Base-by-base conservation (phyloP, 2,888 invertebrate genomes). In the Pterostichus madidus region DNA sequence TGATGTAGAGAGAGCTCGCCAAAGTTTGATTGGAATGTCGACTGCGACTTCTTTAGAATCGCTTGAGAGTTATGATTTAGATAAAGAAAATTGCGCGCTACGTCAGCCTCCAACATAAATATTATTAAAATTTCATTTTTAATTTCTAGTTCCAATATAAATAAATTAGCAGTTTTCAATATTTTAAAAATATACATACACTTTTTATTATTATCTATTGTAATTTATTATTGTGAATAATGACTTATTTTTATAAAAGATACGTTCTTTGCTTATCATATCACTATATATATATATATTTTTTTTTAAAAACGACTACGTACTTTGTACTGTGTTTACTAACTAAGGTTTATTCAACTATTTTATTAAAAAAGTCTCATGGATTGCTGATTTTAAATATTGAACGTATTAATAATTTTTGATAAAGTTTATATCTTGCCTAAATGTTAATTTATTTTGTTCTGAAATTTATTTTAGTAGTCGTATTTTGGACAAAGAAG, bases 1-100 rank as follows among this genome's bases (percentile, higher is more conserved):
- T 84, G 90, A 90, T 82, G 86, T 89, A 56, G 90, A 90, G 79
- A 89, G 88, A 81, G 88, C 88, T 2, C 87, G 89, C 44, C 87
- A 87, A 49, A 85, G 87, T 64, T 86, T 90, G 59, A 88, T 87
- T 4, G 87, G 88, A 4, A 85, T 90, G 3, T 90, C 91, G 13
- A 93, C 93, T 0, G 92, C 91, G 73, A 93, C 93, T 5, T 93
- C 94, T 0, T 87, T 93, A 49, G 91, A 92, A 84, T 93, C 93
- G 5, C 89, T 91, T 84, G 89, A 89, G 84, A 89, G 85, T 56
- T 10, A 59, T 17, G 17, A 49, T 13, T 17, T 56, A 10, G 68
- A 71, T 8, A 71, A 44, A 44, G 68, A 71, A 8, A 7, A 71
- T 15, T 39, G 68, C 44, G 17, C 15, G 7, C 49, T 75, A 75